A percentile compares a stretch with the other conserved stretches of the same genome.
Conservation (phyloP, 2,888 invertebrate genomes). For the Eucera pruinosa region DNA sequence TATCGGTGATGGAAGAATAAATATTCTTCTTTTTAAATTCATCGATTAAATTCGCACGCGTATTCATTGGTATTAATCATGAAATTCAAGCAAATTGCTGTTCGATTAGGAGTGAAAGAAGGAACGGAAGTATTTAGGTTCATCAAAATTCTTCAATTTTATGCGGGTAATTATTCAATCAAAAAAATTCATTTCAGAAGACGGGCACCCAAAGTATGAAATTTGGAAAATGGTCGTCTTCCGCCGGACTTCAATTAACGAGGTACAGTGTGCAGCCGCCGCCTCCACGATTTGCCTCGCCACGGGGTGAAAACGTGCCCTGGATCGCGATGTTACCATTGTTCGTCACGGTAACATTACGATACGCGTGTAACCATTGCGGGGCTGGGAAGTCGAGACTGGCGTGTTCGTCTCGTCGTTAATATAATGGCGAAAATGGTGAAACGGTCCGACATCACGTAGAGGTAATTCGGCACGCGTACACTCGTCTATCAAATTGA, state of each 20-base stretch:
- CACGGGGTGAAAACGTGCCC: constrained; percentile 75
- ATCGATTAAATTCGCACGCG: not conserved
- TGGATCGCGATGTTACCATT: constrained; percentile 78
- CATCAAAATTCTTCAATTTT: constrained; percentile 2
- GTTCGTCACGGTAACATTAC: constrained; percentile 72
- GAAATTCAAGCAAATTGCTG: not conserved
- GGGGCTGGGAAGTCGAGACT: constrained; percentile 65
- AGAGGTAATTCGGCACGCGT: constrained; percentile 84
- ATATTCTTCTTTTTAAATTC: not conserved
- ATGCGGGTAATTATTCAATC: constrained; percentile 17
- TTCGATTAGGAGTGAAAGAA: not conserved
- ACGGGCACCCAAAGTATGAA: constrained; percentile 50
- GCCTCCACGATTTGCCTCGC: constrained; percentile 62
- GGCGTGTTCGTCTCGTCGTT: constrained; percentile 78
- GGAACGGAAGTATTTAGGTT: not conserved
- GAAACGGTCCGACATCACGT: constrained; percentile 84
- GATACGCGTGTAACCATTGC: constrained; percentile 72
- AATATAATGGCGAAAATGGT: constrained; percentile 83
- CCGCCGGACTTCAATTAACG: constrained; percentile 70
- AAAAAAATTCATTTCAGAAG: constrained; percentile 46
- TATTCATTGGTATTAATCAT: not conserved
- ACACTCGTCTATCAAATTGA: constrained; percentile 82
- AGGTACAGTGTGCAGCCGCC: constrained; percentile 44
- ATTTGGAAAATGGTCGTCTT: constrained; percentile 69
- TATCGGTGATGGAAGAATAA: not conserved